Evolutionary conservation across 2,888 invertebrate species (phyloP), one percentile per base, ranked within the genome.

Genomic region (Cataglyphis cursor): DNA sequence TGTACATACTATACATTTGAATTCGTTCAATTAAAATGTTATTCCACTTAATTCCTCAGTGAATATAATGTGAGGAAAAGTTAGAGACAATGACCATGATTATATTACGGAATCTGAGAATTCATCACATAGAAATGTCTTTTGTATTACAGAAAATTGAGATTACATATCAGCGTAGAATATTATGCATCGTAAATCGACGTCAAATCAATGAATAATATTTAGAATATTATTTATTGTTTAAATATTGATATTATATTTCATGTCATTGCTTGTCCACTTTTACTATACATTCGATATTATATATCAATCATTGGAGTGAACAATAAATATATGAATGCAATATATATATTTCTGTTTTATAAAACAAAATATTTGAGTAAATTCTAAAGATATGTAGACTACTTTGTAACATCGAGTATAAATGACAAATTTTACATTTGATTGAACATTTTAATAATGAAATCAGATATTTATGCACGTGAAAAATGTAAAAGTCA

Each of bases 1-100:
- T 89, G 84, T 89, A 89, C 89, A 89, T 89, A 89, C 87, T 89
- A 89, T 89, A 89, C 89, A 89, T 87, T 72, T 81, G 76, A 87
- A 80, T 89, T 86, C 74, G 57, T 86, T 82, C 82, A 81, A 85
- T 87, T 89, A 87, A 89, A 89, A 89, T 84, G 85, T 82, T 84
- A 88, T 62, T 85, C 74, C 82, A 82, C 61, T 85, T 86, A 83
- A 72, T 78, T 82, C 83, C 73, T 75, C 85, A 80, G 68, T 74
- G 80, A 70, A 62, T 87, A 83, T 74, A 85, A 83, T 82, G 61
- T 28, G 75, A 81, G 54, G 61, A 84, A 83, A 87, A 75, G 64
- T 86, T 83, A 83, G 82, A 87, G 82, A 83, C 65, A 75, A 82
- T 87, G 75, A 85, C 75, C 80, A 64, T 81, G 87, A 85, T 83